Evolutionary conservation across 2,797 vertebrate genomes (phyloP), one percentile per base, ranked within the genome.

Genomic region (Falco concolor): DNA sequence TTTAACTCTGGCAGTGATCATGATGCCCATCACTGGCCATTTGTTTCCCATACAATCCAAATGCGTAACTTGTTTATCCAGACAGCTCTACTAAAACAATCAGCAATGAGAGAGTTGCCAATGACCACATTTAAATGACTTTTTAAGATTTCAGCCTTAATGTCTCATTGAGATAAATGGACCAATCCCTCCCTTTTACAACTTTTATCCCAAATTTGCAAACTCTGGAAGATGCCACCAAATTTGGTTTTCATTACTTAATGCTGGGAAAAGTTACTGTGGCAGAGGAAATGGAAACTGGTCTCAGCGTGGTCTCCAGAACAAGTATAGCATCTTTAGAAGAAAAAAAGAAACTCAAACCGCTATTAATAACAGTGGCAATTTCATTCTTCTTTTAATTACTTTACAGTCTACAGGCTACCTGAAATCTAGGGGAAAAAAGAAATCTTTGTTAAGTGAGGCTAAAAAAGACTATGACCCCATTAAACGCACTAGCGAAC

Each of bases 311-410:
- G 13, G 34, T 61, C 47, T 78, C 38, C 61, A 70, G 22, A 77
- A 91, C 11, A 79, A 67, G 7, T 4, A 47, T 0, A 59, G 17
- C 20, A 74, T 38, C 42, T 49, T 73, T 27, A 65, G 44, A 85
- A 68, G 9, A 45, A 50, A 50, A 65, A 23, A 38, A 30, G 1
- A 42, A 10, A 2, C 1, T 7, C 4, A 1, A 53, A 40, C 1
- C 11, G 5, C 15, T 87, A 47, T 73, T 65, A 88, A 49, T n/a
- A 87, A 50, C 4, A 90, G 16, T 9, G 17, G 22, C 28, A 68
- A 70, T 18, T 84, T 61, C 25, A 57, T 84, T 88, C 36, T 42
- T 76, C 24, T 52, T 85, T 64, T 59, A 85, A 88, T 74, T 60
- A 64, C 80, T 94, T 68, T 57, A 42, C 30, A 47, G 45, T 40